These are phyloP conservation scores for Rotaria sp. DNA, from an alignment of 2,888 invertebrate species.

Conservation along the genomic window DNA sequence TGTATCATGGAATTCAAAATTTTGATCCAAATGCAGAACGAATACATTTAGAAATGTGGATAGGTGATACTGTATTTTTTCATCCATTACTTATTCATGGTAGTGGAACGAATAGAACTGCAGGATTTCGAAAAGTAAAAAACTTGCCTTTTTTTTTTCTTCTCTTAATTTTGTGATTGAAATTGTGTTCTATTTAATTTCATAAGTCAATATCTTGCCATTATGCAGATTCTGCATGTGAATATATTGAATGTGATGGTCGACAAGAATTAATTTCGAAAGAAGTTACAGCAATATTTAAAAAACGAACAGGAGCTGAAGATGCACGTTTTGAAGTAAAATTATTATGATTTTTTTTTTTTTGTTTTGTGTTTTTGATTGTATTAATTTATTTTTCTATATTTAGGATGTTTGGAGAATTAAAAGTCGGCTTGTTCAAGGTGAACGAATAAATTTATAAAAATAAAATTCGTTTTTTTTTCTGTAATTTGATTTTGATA, in stretches of 20 bases:
- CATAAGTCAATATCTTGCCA: constrained; percentile 69
- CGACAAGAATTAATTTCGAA: constrained; percentile 62
- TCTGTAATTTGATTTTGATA: no score
- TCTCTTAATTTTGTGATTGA: no score
- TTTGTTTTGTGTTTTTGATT: not conserved
- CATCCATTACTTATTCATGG: constrained; percentile 79
- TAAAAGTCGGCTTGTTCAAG: constrained; percentile 54
- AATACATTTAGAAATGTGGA: constrained; percentile 68
- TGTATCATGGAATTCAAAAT: constrained; percentile 67
- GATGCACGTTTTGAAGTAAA: constrained; percentile 27
- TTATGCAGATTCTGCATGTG: constrained; percentile 67
- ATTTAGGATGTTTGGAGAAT: constrained; percentile 57
- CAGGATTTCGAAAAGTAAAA: constrained; percentile 57
- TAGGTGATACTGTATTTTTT: constrained; percentile 79
- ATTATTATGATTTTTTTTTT: no score
- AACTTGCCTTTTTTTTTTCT: constrained; percentile 61
- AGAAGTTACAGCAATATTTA: constrained; percentile 60
- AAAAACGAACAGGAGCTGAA: constrained; percentile 46
- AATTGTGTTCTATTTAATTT: constrained; percentile 59
- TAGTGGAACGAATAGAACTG: constrained; percentile 70
- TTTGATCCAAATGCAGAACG: constrained; percentile 57
- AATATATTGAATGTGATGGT: constrained; percentile 66
- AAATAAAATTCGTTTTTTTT: no score
- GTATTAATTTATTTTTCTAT: not conserved
- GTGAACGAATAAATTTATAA: constrained; percentile 46